These are phyloP conservation scores for Pogonocherus hispidulus DNA, from an alignment of 2,888 invertebrate genomes.

Conservation along the genomic window DNA sequence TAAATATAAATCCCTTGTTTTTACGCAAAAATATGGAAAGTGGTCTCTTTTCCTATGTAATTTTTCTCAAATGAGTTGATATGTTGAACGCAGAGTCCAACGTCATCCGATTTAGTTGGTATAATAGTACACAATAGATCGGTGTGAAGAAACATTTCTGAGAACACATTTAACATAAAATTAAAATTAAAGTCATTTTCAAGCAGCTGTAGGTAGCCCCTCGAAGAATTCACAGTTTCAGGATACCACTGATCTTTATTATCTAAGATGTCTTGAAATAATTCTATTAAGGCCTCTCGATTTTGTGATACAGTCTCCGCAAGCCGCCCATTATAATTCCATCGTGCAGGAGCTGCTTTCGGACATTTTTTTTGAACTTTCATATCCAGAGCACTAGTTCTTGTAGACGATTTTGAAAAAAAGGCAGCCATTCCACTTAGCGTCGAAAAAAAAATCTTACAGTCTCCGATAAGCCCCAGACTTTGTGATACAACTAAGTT, in stretches of 20 bases:
- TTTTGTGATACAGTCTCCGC: slow-evolving; percentile 43
- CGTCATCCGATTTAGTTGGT: neutral
- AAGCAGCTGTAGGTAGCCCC: slow-evolving; percentile 39
- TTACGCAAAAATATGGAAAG: neutral
- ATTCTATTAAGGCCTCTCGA: slow-evolving; percentile 22
- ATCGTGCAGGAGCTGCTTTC: slow-evolving; percentile 40
- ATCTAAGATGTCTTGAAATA: slow-evolving; percentile 41
- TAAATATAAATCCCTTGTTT: neutral
- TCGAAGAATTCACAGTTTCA: slow-evolving; percentile 33
- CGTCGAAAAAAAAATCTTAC: slow-evolving; percentile 55
- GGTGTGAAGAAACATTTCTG: slow-evolving; percentile 28
- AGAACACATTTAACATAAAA: slow-evolving; percentile 46
- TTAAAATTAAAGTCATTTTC: slow-evolving; percentile 41
- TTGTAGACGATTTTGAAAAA: slow-evolving; percentile 53
- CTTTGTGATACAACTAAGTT: slow-evolving; percentile 49
- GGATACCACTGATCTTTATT: slow-evolving; percentile 38
- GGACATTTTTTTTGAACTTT: slow-evolving; percentile 39
- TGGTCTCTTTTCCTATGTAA: neutral
- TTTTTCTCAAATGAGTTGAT: neutral
- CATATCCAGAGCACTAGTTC: slow-evolving; percentile 38
- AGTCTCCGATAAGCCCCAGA: slow-evolving; percentile 50
- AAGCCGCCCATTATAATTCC: slow-evolving; percentile 44
- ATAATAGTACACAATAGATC: neutral
- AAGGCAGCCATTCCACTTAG: slow-evolving; percentile 49
- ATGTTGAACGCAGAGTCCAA: neutral